phyloP scores from a whole-genome alignment of 2,113 vertebrate genomes.

The Zosterops lateralis region DNA sequence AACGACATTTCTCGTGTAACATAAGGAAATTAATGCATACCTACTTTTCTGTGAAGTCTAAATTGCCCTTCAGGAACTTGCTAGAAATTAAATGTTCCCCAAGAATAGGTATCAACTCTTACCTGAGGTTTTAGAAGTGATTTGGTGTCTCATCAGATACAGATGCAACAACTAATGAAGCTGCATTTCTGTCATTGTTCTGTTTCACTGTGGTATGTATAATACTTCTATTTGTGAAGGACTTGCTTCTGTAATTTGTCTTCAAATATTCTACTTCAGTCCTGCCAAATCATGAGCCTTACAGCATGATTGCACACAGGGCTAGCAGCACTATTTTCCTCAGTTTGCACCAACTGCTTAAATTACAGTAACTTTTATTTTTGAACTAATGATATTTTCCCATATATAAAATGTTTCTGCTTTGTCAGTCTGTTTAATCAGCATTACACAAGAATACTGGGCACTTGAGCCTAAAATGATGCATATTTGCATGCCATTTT shows the following conservation, averaged over 20 bases:
- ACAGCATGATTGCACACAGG: background rate
- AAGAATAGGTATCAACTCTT: background rate
- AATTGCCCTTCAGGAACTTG: background rate
- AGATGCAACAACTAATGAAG: background rate
- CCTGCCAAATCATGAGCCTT: background rate
- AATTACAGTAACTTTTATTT: constrained; percentile 15
- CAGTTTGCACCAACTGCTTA: background rate
- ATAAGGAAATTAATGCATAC: background rate
- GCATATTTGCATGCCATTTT: constrained; percentile 9
- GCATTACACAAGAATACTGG: background rate
- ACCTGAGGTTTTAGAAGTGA: background rate
- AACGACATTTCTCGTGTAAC: background rate
- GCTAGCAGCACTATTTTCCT: background rate
- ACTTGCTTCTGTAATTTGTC: background rate
- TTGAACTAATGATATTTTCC: background rate
- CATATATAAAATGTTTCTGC: background rate
- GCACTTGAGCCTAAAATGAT: constrained; percentile 10
- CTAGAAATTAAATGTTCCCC: background rate
- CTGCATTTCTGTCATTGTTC: background rate
- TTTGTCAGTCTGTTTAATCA: constrained; percentile 24
- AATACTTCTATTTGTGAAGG: background rate
- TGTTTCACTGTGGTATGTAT: background rate
- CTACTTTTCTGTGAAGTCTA: background rate
- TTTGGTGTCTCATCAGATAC: background rate
- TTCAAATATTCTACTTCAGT: background rate